Conservation (phyloP, 2,888 invertebrate genomes). For the Phragmatobia fuliginosa region DNA sequence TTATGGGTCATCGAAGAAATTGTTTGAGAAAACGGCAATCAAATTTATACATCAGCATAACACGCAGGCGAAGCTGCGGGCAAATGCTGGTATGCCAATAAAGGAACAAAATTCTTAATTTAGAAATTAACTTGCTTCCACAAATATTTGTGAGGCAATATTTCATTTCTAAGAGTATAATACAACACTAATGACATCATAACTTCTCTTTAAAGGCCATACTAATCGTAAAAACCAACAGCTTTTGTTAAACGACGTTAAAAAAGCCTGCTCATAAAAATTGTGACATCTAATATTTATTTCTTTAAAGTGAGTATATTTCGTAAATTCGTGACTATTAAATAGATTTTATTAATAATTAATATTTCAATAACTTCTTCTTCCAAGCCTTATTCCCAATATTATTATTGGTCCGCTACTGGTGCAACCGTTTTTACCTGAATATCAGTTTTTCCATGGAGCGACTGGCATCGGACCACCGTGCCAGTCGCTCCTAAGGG, state of each 20-base stretch:
- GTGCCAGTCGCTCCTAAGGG: too few relatives aligned
- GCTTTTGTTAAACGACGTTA: slow-evolving; percentile 45
- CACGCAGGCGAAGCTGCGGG: too few relatives aligned
- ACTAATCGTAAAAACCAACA: slow-evolving; percentile 51
- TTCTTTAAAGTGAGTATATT: slow-evolving; percentile 49
- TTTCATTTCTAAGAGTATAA: slow-evolving; percentile 39
- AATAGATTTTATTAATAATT: slow-evolving; percentile 30
- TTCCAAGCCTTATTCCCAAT: too few relatives aligned
- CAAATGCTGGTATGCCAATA: too few relatives aligned
- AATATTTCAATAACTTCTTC: too few relatives aligned
- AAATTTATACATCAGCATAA: too few relatives aligned
- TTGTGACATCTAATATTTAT: slow-evolving; percentile 52
- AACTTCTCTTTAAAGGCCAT: slow-evolving; percentile 48
- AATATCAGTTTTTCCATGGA: too few relatives aligned
- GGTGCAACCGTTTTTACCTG: too few relatives aligned
- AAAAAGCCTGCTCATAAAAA: slow-evolving; percentile 45
- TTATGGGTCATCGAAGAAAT: too few relatives aligned
- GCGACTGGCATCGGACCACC: too few relatives aligned
- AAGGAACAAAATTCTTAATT: slow-evolving; percentile 20
- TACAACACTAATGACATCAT: slow-evolving; percentile 50
- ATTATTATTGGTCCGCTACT: too few relatives aligned
- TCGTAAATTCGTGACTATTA: slow-evolving; percentile 36
- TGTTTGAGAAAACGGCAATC: too few relatives aligned
- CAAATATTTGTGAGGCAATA: slow-evolving; percentile 38
- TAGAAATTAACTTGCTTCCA: slow-evolving; percentile 24